Evolutionary conservation across 2,888 invertebrate species (phyloP).

Genomic region (Lymantria dispar): DNA sequence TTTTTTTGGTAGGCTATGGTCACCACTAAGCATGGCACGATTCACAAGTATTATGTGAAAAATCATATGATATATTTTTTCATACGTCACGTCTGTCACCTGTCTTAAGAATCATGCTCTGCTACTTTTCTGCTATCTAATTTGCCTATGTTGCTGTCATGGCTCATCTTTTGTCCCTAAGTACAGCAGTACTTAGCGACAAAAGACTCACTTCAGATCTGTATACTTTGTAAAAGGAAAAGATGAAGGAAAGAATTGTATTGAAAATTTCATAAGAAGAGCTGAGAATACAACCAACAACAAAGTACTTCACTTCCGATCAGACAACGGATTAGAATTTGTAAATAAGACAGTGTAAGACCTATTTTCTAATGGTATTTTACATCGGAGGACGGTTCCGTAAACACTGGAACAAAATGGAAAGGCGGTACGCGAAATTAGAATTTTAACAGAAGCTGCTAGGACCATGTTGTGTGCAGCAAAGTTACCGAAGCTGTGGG

Average conservation of each 20-base stretch:
- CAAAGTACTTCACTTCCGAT: background rate
- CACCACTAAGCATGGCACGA: too few species aligned
- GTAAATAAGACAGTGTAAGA: background rate
- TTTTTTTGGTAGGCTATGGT: too few species aligned
- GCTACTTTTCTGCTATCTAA: too few species aligned
- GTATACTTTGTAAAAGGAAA: too few species aligned
- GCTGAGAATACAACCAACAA: constrained; percentile 3
- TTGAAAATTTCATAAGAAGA: background rate
- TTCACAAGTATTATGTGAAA: too few species aligned
- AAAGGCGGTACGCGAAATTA: constrained; percentile 1
- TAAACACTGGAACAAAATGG: constrained; percentile 8
- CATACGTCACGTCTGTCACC: too few species aligned
- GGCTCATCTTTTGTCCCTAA: too few species aligned
- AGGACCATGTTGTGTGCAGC: constrained; percentile 2
- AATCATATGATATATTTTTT: too few species aligned
- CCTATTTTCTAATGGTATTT: background rate
- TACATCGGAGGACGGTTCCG: constrained; percentile 1
- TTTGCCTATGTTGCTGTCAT: too few species aligned
- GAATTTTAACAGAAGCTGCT: constrained; percentile 9
- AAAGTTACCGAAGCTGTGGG: background rate
- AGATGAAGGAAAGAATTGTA: background rate
- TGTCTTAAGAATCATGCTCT: too few species aligned
- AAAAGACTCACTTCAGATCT: too few species aligned
- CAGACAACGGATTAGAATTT: constrained; percentile 5
- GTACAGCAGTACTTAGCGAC: too few species aligned